Evolutionary conservation across 1,140 invertebrate species (phyloP), one percentile per base, ranked within the genome.

Genomic region (Propsilocerus akamusi): DNA sequence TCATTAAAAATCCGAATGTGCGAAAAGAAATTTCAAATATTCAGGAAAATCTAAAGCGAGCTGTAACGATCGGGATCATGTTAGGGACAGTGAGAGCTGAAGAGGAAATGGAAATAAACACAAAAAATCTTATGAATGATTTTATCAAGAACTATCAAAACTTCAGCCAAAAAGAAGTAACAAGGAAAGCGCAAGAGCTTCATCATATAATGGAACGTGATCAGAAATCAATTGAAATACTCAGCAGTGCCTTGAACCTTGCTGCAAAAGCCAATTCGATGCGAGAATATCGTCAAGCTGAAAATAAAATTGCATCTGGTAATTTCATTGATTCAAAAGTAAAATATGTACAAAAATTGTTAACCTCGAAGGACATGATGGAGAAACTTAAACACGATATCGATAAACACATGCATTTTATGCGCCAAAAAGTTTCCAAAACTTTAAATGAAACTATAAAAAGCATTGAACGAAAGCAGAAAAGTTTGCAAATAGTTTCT

Each of bases 181-280:
- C 57, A 22, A 48, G 52, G 5, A 58, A 61, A 46, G 56, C 61
- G 14, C 53, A 62, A 49, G 55, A 56, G 28, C 62, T 65, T 24
- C 61, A 65, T 51, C 50, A 55, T 8, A 57, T 60, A 49, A 26
- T 65, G 47, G 17, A 49, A 1, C 52, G 62, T 14, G 61, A 65
- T 46, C 49, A 56, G 25, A 48, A 51, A 1, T 56, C 63, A 0
- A 28, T 65, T n/a, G 53, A 54, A 1, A 63, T 64, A 20, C 55
- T 65, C 1, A 52, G 48, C 5, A 54, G 54, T 10, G 58, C 59
- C 4, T 55, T 65, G 53, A 62, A 65, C 37, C 51, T 61, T 10
- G 49, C 62, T 7, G 51, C 52, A 5, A 46, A 47, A 10, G 23
- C 49, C 5, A 60, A 60, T 23, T 51, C 57, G 12, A 54, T 57